Evolutionary conservation across 1,140 invertebrate species (phyloP).

Genomic region (Centruroides vittatus): DNA sequence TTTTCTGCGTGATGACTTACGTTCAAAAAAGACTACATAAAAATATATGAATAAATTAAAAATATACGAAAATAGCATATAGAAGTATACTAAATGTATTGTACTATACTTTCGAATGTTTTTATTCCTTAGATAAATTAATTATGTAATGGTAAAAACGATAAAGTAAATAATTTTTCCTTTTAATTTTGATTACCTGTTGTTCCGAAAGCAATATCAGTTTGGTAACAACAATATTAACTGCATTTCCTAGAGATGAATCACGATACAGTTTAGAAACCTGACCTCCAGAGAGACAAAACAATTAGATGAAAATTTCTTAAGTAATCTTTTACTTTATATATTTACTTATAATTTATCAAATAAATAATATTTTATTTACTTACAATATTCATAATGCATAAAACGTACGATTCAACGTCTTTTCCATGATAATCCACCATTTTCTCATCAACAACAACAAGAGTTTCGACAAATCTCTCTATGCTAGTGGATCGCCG

Average conservation of each 20-base stretch:
- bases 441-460: constrained; percentile 5
- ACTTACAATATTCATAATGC: constrained; percentile 10
- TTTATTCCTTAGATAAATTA: no score
- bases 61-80: background rate
- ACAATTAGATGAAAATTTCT: background rate
- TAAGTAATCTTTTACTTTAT: no score
- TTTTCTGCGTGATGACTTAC: no score
- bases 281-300: background rate
- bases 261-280: constrained; percentile 5
- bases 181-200: background rate
- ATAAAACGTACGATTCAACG: constrained; percentile 4
- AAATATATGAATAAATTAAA: no score
- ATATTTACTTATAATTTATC: no score
- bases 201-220: constrained; percentile 1
- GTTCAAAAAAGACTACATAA: no score
- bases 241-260: constrained; percentile 15
- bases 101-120: no score
- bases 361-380: no score
- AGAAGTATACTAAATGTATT: no score
- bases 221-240: constrained; percentile 16
- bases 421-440: constrained; percentile 7
- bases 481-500: background rate
- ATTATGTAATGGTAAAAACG: no score
- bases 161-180: no score
- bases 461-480: constrained; percentile 3